Conservation (phyloP, 2,888 invertebrate genomes). For the Caradrina clavipalpis region DNA sequence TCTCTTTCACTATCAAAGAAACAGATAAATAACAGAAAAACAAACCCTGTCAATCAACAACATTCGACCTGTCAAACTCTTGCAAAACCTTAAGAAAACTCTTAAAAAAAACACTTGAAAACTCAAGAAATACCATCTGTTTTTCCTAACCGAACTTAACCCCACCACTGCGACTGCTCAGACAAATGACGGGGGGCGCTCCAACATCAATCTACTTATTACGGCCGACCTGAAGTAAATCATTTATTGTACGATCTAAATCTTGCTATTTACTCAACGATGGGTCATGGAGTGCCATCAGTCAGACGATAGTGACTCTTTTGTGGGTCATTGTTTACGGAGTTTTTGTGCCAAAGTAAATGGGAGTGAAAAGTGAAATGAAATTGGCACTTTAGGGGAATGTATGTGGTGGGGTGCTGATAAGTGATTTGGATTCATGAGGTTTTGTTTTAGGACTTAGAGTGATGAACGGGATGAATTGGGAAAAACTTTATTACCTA, state of each 20-base stretch:
- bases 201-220: constrained; percentile 88
- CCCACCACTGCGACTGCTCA: constrained; percentile 51
- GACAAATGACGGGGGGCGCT: constrained; percentile 85
- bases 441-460: neutral
- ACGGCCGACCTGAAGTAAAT: constrained; percentile 84
- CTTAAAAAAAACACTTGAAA: neutral
- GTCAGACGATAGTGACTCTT: constrained; percentile 74
- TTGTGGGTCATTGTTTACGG: constrained; percentile 57
- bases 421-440: constrained; percentile 5
- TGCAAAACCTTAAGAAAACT: neutral
- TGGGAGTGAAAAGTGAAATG: constrained; percentile 58
- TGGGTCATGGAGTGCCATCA: constrained; percentile 81
- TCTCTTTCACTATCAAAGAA: no score
- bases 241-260: constrained; percentile 87
- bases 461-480: neutral
- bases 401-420: neutral
- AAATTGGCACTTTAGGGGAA: constrained; percentile 27
- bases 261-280: constrained; percentile 86
- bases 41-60: neutral
- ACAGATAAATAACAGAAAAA: neutral
- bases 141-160: constrained; percentile 60
- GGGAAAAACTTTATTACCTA: no score
- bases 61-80: neutral
- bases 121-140: constrained; percentile 59
- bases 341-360: constrained; percentile 52